Evolutionary conservation across 2,888 invertebrate genomes (phyloP), one percentile per base, ranked within the genome.

Genomic region (Sphecodes monilicornis): DNA sequence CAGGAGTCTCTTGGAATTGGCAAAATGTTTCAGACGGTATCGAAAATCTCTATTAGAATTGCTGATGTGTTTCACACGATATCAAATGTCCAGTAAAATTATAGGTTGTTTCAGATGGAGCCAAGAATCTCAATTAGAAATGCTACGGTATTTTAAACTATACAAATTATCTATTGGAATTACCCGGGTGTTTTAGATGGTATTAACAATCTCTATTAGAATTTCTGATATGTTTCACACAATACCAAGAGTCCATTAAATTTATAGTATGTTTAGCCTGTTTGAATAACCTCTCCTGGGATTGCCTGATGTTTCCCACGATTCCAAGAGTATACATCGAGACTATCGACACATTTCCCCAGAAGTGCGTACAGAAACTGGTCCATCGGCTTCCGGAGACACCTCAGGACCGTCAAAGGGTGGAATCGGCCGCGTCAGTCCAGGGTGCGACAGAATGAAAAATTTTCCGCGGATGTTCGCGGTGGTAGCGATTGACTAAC

Each of bases 401-500:
- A 2, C 16, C n/a, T 0, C 16, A 6, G 29, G 60, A 8, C 18
- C 60, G 29, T 60, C 18, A 3, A 29, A 29, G 60, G 60, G 16
- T 16, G 60, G 29, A 60, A 54, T 54, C n/a, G n/a, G 54, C 1
- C 54, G n/a, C n/a, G 29, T 29, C 32, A 60, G 16, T 29, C 26
- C 54, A 43, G 70, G 70, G 70, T 41, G 70, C 29, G 29, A 71
- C 29, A 16, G 46, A 18, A 69, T 22, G 36, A 68, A 68, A 32
- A 57, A 68, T 80, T 82, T 72, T 85, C 60, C 66, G 26, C 60
- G 74, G 71, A 39, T 43, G 70, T 60, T 86, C 16, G 77, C 32
- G 66, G 72, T 60, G 66, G 72, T 60, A 87, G 79, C 74, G 81
- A 66, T 41, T 77, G 43, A 70, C 71, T 76, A 74, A 43, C 43